phyloP scores from a whole-genome alignment of 2,888 invertebrate species.

The Brachycybe producta region DNA sequence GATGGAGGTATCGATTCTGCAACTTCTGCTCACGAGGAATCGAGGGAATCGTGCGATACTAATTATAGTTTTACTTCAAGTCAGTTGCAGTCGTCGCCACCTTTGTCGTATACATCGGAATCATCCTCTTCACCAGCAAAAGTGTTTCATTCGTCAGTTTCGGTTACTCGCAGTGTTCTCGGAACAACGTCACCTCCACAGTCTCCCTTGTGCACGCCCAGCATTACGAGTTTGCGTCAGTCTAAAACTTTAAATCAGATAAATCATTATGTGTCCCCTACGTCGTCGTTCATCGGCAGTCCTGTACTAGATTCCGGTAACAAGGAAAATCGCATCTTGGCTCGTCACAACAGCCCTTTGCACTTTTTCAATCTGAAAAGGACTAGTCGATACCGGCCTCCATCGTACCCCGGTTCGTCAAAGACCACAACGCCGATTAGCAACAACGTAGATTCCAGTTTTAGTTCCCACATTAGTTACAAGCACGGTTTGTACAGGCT shows the following conservation, averaged over 20 bases:
- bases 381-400: slow-evolving; percentile 7
- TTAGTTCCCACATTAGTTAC: neutral
- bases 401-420: slow-evolving; percentile 8
- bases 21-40: too few relatives aligned
- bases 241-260: slow-evolving; percentile 14
- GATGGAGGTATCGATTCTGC: too few relatives aligned
- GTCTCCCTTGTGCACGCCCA: slow-evolving; percentile 8
- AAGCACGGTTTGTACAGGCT: slow-evolving; percentile 9
- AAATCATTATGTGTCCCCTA: slow-evolving; percentile 9
- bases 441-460: neutral
- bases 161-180: slow-evolving; percentile 2
- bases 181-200: slow-evolving; percentile 6
- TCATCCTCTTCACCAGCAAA: slow-evolving; percentile 8
- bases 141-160: neutral
- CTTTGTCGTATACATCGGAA: slow-evolving; percentile 5
- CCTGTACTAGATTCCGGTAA: slow-evolving; percentile 1
- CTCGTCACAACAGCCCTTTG: neutral
- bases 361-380: slow-evolving; percentile 8
- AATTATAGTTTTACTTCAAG: neutral
- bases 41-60: neutral
- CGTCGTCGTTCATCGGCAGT: neutral
- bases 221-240: slow-evolving; percentile 13
- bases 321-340: slow-evolving; percentile 4
- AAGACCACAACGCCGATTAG: neutral
- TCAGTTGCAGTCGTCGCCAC: neutral